Conservation (phyloP, 2,113 vertebrate genomes). For the Callospermophilus lateralis region DNA sequence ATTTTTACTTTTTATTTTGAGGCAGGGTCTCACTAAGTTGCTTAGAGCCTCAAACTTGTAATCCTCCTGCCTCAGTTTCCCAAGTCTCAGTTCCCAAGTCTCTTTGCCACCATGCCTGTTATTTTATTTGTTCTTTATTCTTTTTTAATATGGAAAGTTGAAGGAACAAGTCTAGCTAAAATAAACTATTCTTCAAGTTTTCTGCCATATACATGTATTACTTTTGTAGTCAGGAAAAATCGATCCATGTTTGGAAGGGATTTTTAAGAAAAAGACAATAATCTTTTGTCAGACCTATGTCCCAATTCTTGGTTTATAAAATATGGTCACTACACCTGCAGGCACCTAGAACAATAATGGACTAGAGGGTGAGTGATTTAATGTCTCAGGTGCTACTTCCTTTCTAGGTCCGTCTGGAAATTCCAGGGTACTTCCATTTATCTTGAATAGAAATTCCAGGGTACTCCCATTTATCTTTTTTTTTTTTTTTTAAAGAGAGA, state of each 20-base stretch:
- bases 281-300: conserved; percentile 35
- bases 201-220: conserved; percentile 14
- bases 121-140: conserved; percentile 1
- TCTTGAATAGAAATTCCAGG: background rate
- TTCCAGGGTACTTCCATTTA: conserved; percentile 42
- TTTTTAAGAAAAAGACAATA: background rate
- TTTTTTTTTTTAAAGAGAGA: no score
- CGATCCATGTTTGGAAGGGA: background rate
- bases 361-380: background rate
- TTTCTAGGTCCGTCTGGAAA: conserved; percentile 23
- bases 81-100: no score
- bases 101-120: no score
- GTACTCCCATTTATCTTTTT: background rate
- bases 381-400: background rate
- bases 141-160: background rate
- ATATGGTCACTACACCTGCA: conserved; percentile 16
- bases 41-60: no score
- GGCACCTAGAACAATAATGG: conserved; percentile 33
- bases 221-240: conserved; percentile 36
- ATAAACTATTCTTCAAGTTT: conserved; percentile 56
- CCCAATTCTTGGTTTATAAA: conserved; percentile 35
- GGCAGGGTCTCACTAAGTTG: no score
- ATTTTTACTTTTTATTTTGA: no score
- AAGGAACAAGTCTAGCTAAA: no score
- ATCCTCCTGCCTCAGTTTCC: no score